Evolutionary conservation across 2,888 invertebrate genomes (phyloP).

Genomic region (Epinotia brunnichana): DNA sequence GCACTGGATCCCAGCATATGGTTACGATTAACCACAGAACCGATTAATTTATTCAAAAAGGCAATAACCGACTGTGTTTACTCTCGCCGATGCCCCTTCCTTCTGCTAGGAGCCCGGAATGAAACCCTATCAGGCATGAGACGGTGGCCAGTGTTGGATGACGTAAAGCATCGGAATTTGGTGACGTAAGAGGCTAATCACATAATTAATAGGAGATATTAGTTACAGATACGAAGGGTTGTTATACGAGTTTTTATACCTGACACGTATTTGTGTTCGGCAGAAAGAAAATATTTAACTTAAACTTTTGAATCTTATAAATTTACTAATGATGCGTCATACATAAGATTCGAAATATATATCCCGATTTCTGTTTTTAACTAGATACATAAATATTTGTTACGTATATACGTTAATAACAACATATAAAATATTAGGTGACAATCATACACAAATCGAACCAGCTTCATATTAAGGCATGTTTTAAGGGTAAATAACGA

Average conservation of each 20-base stretch:
- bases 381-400: too few relatives aligned
- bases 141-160: conserved; percentile 68
- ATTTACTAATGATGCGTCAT: neutral
- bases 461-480: too few relatives aligned
- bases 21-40: conserved; percentile 24
- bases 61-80: neutral
- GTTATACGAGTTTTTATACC: conserved; percentile 6
- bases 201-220: conserved; percentile 48
- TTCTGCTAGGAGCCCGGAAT: conserved; percentile 26
- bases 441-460: too few relatives aligned
- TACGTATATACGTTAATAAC: too few relatives aligned
- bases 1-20: neutral
- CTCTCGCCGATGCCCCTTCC: neutral
- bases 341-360: neutral
- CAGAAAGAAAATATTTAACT: neutral
- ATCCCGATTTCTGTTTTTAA: too few relatives aligned
- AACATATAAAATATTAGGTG: too few relatives aligned
- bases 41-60: conserved; percentile 1
- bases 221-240: conserved; percentile 34
- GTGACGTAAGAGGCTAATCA: conserved; percentile 59
- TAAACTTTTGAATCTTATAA: neutral
- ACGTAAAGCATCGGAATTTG: conserved; percentile 59
- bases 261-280: neutral
- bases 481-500: too few relatives aligned
- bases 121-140: conserved; percentile 67